Evolutionary conservation across 1,140 invertebrate species (phyloP), one percentile per base, ranked within the genome.

Genomic region (Bombus waltoni): DNA sequence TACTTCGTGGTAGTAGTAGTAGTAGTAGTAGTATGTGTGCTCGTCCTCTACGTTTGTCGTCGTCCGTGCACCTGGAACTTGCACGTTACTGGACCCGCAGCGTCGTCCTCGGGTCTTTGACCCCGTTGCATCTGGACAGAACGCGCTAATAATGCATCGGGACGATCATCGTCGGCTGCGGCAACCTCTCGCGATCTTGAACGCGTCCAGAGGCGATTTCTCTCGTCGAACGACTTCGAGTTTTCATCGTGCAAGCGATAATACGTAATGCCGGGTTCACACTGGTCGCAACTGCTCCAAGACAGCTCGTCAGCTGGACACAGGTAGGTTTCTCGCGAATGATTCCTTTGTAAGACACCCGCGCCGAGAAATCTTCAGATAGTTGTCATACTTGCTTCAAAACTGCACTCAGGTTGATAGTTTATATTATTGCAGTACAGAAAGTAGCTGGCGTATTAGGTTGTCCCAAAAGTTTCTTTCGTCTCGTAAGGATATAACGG

Each of bases 41-140:
- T 74, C n/a, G 72, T 74, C 18, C n/a, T 74, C 47, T 18, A 53
- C 28, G 32, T 22, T 44, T 53, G 53, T 38, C 42, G 83, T 72
- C 53, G 68, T 18, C 11, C n/a, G 78, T 62, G 88, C 87, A 89
- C 88, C 88, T 89, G 85, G 76, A 89, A 81, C 79, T 59, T 44
- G 53, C 80, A 73, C 87, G 87, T 87, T 76, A 77, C 78, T 75
- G 80, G 65, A 71, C 88, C 84, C 57, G 62, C 66, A 47, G 86
- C 88, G 65, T 71, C 79, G 32, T 72, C 76, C 79, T 42, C 79
- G 79, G 88, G 88, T 89, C 88, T 80, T 89, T 87, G 88, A 89
- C 88, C 88, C n/a, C 59, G 80, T 65, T 83, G 87, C 80, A 74
- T 76, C 66, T 74, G 68, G 76, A 81, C 81, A 44, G 78, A 44